Percentiles rank a stretch among this genome's conserved stretches.
Conservation (phyloP, 2,797 vertebrate genomes). For the Vultur gryphus region DNA sequence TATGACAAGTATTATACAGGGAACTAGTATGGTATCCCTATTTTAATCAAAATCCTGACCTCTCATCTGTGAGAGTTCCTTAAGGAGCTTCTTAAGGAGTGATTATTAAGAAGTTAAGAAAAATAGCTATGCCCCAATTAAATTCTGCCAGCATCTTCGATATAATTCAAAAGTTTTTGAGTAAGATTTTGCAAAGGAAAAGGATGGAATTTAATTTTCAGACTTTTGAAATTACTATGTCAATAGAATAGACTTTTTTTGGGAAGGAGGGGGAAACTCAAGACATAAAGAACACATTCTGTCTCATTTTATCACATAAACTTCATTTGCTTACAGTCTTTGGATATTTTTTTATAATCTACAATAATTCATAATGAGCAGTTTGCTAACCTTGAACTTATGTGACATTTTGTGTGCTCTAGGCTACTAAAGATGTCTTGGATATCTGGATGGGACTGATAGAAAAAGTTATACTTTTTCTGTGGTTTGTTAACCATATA, state of each 20-base stretch:
- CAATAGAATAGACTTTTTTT: neutral
- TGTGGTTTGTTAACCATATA: neutral
- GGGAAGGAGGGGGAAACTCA: neutral
- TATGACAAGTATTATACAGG: neutral
- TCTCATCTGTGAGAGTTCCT: neutral
- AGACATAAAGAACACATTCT: neutral
- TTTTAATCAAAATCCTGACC: neutral
- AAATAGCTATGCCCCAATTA: neutral
- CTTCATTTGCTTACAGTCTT: neutral
- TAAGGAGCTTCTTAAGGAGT: neutral
- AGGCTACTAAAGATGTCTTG: neutral
- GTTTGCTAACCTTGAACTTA: neutral
- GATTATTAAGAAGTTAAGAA: neutral
- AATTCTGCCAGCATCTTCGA: neutral
- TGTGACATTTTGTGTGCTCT: neutral
- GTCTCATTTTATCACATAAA: neutral
- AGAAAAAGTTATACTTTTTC: neutral
- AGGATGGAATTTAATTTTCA: neutral
- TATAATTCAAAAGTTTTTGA: neutral
- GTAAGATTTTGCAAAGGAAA: neutral
- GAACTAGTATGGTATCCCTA: neutral
- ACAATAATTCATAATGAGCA: neutral
- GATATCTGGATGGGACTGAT: neutral
- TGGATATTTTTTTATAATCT: neutral
- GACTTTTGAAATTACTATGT: neutral